Base-by-base conservation (phyloP, 2,888 invertebrate genomes). In the Frankliniella fusca region DNA sequence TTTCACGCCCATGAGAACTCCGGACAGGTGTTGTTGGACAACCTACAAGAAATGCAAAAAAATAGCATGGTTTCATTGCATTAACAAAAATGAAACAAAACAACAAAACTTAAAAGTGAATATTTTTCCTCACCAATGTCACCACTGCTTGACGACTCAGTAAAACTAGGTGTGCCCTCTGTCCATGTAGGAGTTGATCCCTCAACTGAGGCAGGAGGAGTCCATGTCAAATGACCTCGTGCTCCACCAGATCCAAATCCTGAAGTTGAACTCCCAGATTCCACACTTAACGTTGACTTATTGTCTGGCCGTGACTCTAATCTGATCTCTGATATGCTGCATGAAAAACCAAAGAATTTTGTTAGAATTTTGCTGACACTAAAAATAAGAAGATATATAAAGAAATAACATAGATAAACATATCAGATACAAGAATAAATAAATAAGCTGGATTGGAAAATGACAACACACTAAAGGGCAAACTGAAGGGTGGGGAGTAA, bases 171-270 rank as follows among this genome's bases (percentile, higher is more conserved):
- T 85, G 98, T 98, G 86, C 98, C 98, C 90, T 98, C 98, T 81
- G 98, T 98, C 95, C 97, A 98, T 80, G 98, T 98, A n/a, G 98
- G 97, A 70, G 98, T 98, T 11, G 95, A 95, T 76, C 95, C 95
- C 88, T 96, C 95, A 82, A 94, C 94, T 80, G 95, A 95, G 81
- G 94, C 93, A 1, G 95, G 95, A 48, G 95, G 95, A 27, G 95
- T 95, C 95, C 95, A 95, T 85, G 92, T 92, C 61, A 88, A 85
- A 83, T 85, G 85, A n/a, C 86, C 84, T 27, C 85, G 84, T 50
- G 83, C 82, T 12, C 84, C 84, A 28, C 84, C 85, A 20, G 83
- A 81, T 49, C 88, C 88, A 49, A 90, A 89, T 38, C 90, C 90
- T 27, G 90, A 88, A 82, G 91, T 90, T 85, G 91, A 90, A 84